Conservation (phyloP, 2,797 vertebrate species). For the Poecilia wingei region DNA sequence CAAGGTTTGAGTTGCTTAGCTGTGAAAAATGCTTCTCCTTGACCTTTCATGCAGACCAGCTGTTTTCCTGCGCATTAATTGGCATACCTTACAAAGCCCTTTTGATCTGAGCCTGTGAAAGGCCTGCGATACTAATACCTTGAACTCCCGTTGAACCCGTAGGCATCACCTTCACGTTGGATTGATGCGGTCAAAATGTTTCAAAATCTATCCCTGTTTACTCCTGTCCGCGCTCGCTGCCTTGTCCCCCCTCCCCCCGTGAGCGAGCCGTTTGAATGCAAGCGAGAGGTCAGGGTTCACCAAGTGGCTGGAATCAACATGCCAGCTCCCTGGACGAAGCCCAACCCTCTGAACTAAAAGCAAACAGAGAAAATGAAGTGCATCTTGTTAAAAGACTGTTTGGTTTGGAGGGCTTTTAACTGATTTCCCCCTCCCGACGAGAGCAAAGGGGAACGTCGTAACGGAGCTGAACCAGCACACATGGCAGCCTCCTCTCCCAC, state of each 20-base stretch:
- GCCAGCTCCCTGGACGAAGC: constrained; percentile 43
- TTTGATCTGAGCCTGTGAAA: constrained; percentile 71
- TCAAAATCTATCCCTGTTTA: constrained; percentile 50
- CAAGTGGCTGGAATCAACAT: constrained; percentile 39
- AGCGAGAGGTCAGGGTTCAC: constrained; percentile 55
- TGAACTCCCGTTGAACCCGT: constrained; percentile 73
- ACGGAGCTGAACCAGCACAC: constrained; percentile 42
- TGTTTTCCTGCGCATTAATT: constrained; percentile 62
- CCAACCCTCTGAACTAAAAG: constrained; percentile 54
- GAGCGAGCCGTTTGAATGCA: constrained; percentile 43
- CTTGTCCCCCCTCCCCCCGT: not conserved
- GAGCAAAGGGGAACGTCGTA: constrained; percentile 24
- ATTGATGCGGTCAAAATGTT: constrained; percentile 48
- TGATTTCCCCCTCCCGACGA: constrained; percentile 2
- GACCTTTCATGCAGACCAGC: constrained; percentile 45
- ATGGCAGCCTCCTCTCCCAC: constrained; percentile 46
- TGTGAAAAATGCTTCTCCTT: constrained; percentile 32
- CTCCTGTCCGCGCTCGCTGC: constrained; percentile 41
- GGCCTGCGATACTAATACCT: constrained; percentile 63
- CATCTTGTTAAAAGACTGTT: constrained; percentile 56
- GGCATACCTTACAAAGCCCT: constrained; percentile 65
- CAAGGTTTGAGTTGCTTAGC: constrained; percentile 4
- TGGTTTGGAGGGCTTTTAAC: constrained; percentile 36
- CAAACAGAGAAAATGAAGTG: constrained; percentile 66
- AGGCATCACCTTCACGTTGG: constrained; percentile 22